Evolutionary conservation across 2,113 vertebrate species (phyloP).

Genomic region (Scomber scombrus): DNA sequence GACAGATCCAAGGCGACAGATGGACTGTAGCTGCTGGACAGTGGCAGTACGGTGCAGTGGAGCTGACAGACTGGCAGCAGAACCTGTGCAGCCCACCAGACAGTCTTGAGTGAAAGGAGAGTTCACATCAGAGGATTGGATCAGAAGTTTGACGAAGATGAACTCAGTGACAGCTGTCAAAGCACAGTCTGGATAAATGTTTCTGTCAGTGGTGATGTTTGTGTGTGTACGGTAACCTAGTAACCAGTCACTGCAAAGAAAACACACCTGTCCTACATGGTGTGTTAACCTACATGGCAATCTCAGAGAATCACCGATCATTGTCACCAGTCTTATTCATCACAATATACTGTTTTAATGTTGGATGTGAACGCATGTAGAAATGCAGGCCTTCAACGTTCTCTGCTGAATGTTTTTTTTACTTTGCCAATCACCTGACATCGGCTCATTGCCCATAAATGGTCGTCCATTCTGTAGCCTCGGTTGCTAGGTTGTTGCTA

Average conservation of each 20-base stretch:
- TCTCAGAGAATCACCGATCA: too few relatives aligned
- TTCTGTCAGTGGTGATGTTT: slow-evolving; percentile 4
- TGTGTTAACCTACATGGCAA: not conserved
- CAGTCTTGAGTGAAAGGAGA: slow-evolving; percentile 1
- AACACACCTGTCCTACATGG: slow-evolving; percentile 3
- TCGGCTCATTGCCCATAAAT: too few relatives aligned
- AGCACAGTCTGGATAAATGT: slow-evolving; percentile 6
- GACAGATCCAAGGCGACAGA: slow-evolving; percentile 57
- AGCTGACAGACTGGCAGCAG: slow-evolving; percentile 28
- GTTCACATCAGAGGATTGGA: slow-evolving; percentile 15
- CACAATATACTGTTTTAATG: too few relatives aligned
- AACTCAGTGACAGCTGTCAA: not conserved
- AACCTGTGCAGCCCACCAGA: not conserved
- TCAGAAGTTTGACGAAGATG: slow-evolving; percentile 3
- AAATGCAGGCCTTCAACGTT: too few relatives aligned
- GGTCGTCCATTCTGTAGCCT: too few relatives aligned
- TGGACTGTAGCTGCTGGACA: slow-evolving; percentile 52
- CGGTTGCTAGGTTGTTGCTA: too few relatives aligned
- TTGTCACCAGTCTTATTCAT: too few relatives aligned
- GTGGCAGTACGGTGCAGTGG: slow-evolving; percentile 19
- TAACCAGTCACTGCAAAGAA: not conserved
- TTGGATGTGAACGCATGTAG: too few relatives aligned
- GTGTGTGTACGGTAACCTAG: not conserved
- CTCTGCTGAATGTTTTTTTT: too few relatives aligned
- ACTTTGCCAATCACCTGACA: too few relatives aligned